Base-by-base conservation (phyloP, 2,888 invertebrate species). In the Papilio demoleus region DNA sequence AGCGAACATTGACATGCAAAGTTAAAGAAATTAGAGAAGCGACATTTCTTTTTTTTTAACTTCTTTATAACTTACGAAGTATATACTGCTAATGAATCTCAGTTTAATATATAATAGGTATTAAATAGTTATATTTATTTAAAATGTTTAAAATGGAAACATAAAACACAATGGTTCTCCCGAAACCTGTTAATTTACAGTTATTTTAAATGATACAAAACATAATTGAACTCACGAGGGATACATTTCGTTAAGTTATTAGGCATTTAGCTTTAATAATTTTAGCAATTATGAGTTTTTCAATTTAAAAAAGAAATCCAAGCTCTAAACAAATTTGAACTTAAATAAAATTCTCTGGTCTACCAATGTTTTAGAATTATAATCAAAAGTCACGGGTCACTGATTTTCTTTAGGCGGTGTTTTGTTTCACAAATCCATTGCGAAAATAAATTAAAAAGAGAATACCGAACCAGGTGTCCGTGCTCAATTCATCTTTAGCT, bases 361-460 rank as follows among this genome's bases (percentile, higher is more conserved):
- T 8, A 27, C n/a, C 22, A 27, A 31, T 31, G 31, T 56, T 56
- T 53, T 53, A 27, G 53, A 59, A 59, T 50, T 53, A 31, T 27
- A 60, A 40, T 38, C 22, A 40, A 60, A 38, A n/a, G 24, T 53
- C 53, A 17, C 53, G 53, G 53, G 60, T 36, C 60, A 24, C 40
- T 60, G 36, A 60, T 60, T 60, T 60, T 40, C 60, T 60, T 53
- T 4, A 24, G 38, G 24, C 60, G 24, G 40, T 38, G 38, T 60
- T 60, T 60, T 60, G 60, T 60, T 60, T 60, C 60, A 24, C 60
- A 38, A 60, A 31, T 53, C 60, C 60, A 38, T 14, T 24, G 53
- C 53, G 22, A 50, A 53, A 53, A 53, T n/a, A 53, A 53, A n/a
- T 60, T 60, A 22, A 40, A 60, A 60, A 60, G 60, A 31, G 53